Conservation (phyloP, 92 coral and sea anemone species). For the Phenganax stokvisi region DNA sequence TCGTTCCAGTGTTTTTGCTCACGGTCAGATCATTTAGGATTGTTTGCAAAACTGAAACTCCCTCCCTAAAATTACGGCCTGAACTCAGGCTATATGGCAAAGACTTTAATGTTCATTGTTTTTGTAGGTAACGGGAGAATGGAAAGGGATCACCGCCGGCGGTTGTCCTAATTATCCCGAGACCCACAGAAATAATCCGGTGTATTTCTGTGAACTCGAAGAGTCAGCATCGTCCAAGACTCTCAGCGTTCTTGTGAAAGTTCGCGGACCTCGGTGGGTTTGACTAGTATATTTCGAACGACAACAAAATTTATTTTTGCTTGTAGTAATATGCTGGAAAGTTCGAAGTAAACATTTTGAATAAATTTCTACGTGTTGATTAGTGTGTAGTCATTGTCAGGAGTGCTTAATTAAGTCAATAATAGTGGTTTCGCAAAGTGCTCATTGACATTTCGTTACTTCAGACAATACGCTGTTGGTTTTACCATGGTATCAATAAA, state of each 20-base stretch:
- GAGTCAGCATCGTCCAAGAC: slow-evolving; percentile 62
- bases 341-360: too few relatives aligned
- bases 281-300: too few relatives aligned
- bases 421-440: too few relatives aligned
- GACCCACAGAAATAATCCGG: slow-evolving; percentile 67
- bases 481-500: slow-evolving; percentile 66
- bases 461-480: slow-evolving; percentile 85
- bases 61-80: too few relatives aligned
- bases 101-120: neutral
- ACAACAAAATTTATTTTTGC: neutral
- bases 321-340: neutral
- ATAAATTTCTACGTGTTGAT: too few relatives aligned
- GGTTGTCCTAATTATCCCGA: slow-evolving; percentile 90
- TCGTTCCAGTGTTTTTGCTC: too few relatives aligned
- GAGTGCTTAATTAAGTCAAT: too few relatives aligned
- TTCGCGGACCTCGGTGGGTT: slow-evolving; percentile 90
- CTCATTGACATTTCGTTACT: neutral
- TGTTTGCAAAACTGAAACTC: too few relatives aligned
- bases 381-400: too few relatives aligned
- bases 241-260: slow-evolving; percentile 74
- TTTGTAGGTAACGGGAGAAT: slow-evolving; percentile 73
- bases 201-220: slow-evolving; percentile 65
- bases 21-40: too few relatives aligned
- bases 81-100: too few relatives aligned
- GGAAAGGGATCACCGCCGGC: slow-evolving; percentile 83